Conservation (phyloP, 2,113 vertebrate species). For the Microtus pennsylvanicus region DNA sequence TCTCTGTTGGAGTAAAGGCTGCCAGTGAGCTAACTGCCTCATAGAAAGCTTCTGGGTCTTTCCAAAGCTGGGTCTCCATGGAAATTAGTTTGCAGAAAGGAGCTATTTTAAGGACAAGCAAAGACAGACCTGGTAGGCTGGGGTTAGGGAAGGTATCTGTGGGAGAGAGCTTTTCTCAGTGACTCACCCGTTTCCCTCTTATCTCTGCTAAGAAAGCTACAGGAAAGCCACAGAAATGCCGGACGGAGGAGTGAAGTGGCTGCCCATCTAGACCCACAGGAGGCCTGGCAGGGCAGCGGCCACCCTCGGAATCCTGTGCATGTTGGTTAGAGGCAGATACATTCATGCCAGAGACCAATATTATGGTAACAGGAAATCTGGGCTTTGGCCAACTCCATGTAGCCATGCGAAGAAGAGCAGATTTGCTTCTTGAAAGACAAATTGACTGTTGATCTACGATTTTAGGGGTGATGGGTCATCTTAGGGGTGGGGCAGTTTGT, state of each 20-base stretch:
- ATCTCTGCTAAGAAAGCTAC: neutral
- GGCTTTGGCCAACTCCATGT: neutral
- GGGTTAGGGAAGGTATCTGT: conserved; percentile 70
- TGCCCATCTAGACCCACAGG: neutral
- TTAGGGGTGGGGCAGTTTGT: neutral
- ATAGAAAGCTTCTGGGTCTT: conserved; percentile 68
- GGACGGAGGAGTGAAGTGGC: neutral
- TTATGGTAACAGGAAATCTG: neutral
- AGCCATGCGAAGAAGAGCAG: neutral
- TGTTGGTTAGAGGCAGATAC: neutral
- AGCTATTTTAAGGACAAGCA: conserved; percentile 84
- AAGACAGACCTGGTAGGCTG: conserved; percentile 39
- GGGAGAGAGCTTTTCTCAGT: conserved; percentile 75
- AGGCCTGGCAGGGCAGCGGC: no score
- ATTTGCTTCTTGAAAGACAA: neutral
- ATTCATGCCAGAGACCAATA: neutral
- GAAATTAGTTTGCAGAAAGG: conserved; percentile 80
- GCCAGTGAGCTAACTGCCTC: neutral
- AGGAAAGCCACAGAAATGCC: neutral
- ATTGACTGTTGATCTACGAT: neutral
- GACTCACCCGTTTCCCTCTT: conserved; percentile 61
- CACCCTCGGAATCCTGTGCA: fast-evolving
- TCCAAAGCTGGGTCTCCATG: conserved; percentile 84
- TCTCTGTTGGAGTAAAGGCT: neutral
- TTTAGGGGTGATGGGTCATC: neutral